Evolutionary conservation across 1,140 invertebrate species (phyloP), one percentile per base, ranked within the genome.

Genomic region (Eubasilissa regina): DNA sequence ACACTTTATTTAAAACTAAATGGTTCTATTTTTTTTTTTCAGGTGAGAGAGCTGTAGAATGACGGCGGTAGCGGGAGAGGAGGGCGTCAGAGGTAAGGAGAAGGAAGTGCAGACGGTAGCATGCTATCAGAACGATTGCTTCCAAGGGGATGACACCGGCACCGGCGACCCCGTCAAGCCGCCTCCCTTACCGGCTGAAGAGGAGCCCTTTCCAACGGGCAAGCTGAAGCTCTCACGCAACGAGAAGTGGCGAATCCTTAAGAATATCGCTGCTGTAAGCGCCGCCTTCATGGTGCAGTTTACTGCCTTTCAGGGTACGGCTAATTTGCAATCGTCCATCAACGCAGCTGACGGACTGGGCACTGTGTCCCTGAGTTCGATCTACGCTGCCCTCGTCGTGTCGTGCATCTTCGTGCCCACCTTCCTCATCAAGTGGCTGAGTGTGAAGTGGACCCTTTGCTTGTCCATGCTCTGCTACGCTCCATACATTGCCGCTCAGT

Each of bases 371-470:
- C 87, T 97, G 35, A 94, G 95, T 73, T 94, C 95, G 0, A 94
- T 98, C 60, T 99, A 98, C 86, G 96, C 93, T 10, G 94, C 96
- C 6, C 90, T 98, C 44, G 94, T 98, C 17, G 89, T 98, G 0
- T 97, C 96, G 13, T 98, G 96, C 87, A 95, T 98, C 87, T 97
- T 99, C 88, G 91, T 98, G 17, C 97, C 97, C 8, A 96, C 96
- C 11, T 93, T 96, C 86, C 87, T 97, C 45, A 97, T 97, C 84
- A 95, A 95, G 84, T 92, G 94, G 84, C 90, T 99, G 75, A 98
- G 97, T 10, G 97, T 97, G 70, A 99, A 99, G 89, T 97, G 97
- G 95, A 98, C 97, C 0, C 90, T 99, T 13, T 96, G 96, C 75
- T 84, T 96, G 12, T 96, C 95, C 10, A 96, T 98, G 94, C 85